phyloP scores from a whole-genome alignment of 1,140 invertebrate species.

The Rhopalosiphum maidis region DNA sequence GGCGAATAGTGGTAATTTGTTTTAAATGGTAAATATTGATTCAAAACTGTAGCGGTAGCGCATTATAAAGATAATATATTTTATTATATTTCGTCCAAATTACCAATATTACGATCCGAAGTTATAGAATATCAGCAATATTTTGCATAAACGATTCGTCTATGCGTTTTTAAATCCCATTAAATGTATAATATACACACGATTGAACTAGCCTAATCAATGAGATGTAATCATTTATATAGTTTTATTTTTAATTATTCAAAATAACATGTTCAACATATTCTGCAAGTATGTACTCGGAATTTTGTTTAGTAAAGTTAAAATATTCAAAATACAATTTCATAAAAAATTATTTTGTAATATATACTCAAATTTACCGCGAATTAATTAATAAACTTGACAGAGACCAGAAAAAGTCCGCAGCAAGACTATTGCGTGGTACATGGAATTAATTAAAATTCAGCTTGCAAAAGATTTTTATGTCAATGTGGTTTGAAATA shows the following conservation, averaged over 20 bases:
- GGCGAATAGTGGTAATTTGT: background rate
- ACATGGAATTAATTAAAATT: no score
- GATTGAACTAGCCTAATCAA: background rate
- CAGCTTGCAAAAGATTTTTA: no score
- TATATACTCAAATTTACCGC: background rate
- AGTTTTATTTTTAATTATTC: background rate
- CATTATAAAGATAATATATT: background rate
- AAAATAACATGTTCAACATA: background rate
- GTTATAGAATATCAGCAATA: background rate
- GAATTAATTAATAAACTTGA: background rate
- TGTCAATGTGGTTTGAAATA: no score
- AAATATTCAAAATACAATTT: background rate
- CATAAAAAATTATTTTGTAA: background rate
- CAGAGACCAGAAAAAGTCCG: background rate
- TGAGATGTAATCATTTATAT: background rate
- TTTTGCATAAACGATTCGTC: background rate
- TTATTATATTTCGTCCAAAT: background rate
- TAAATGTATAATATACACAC: background rate
- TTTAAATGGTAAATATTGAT: slow-evolving; percentile 11
- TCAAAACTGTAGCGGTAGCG: background rate
- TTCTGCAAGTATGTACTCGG: background rate
- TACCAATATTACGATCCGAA: background rate
- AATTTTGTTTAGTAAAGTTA: background rate
- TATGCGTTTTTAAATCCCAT: background rate
- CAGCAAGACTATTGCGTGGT: no score